These are phyloP conservation scores for Rhodophaea formosa DNA, from an alignment of 2,888 invertebrate genomes.

Conservation along the genomic window DNA sequence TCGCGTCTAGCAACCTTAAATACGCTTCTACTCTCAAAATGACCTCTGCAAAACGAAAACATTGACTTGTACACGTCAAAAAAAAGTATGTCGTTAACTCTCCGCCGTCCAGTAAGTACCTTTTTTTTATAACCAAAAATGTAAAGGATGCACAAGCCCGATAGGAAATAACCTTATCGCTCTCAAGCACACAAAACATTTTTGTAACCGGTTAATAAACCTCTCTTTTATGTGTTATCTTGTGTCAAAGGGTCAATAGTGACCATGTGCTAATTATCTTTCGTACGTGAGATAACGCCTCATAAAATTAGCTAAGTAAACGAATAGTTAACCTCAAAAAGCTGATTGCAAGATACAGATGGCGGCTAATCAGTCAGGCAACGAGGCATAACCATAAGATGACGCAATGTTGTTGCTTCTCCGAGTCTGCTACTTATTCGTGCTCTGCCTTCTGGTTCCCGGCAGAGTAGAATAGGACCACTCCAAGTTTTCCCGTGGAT, in stretches of 20 bases:
- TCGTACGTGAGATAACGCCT: constrained; percentile 8
- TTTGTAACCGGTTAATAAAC: constrained; percentile 1
- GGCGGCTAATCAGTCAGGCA: constrained; percentile 3
- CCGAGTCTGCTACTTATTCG: neutral
- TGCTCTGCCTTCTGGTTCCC: no score
- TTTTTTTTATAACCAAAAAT: neutral
- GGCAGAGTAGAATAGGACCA: no score
- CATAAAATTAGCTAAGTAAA: constrained; percentile 7
- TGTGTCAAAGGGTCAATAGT: constrained; percentile 9
- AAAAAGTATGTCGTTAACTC: no score
- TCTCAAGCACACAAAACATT: constrained; percentile 1
- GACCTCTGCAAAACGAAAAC: no score
- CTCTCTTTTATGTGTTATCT: constrained; percentile 10
- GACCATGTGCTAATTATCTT: constrained; percentile 12
- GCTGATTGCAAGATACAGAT: neutral
- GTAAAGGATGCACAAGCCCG: neutral
- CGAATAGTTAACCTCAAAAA: constrained; percentile 11
- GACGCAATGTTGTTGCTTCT: neutral
- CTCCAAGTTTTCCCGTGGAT: no score
- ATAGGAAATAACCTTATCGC: constrained; percentile 2
- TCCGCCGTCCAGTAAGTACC: no score
- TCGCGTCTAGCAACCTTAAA: no score
- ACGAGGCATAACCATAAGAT: neutral
- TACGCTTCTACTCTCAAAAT: no score
- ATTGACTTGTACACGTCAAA: no score